Evolutionary conservation across 2,888 invertebrate genomes (phyloP).

Genomic region (Acleris literana): DNA sequence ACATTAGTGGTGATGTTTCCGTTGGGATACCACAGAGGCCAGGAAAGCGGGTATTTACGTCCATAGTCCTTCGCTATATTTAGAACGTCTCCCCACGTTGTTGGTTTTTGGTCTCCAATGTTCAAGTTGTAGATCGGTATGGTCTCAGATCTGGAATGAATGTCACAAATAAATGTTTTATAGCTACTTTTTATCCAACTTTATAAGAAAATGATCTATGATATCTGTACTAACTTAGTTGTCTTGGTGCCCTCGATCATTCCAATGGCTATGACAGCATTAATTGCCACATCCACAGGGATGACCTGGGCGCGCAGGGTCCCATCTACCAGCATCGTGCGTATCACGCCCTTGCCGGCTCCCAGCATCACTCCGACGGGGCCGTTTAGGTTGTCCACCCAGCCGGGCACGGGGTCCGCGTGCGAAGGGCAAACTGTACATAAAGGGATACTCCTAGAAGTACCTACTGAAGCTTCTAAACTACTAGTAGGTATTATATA

Average conservation of each 20-base stretch:
- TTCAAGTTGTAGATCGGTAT: slow-evolving; percentile 95
- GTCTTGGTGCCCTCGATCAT: slow-evolving; percentile 84
- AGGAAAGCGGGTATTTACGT: slow-evolving; percentile 90
- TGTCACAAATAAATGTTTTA: background rate
- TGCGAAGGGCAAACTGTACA: slow-evolving; percentile 76
- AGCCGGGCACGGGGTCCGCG: slow-evolving; percentile 89
- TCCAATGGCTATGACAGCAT: slow-evolving; percentile 88
- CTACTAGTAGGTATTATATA: background rate
- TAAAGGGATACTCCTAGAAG: background rate
- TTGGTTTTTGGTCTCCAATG: slow-evolving; percentile 90
- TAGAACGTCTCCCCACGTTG: slow-evolving; percentile 94
- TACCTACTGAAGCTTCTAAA: background rate
- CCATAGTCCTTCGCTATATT: slow-evolving; percentile 86
- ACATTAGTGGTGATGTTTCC: slow-evolving; percentile 89
- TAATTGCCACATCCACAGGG: slow-evolving; percentile 92
- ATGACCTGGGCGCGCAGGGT: slow-evolving; percentile 87
- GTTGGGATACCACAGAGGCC: slow-evolving; percentile 93
- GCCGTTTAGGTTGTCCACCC: slow-evolving; percentile 96
- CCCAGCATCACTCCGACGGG: slow-evolving; percentile 92
- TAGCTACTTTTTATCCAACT: too few species aligned
- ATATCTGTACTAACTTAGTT: slow-evolving; percentile 60
- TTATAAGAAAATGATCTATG: too few species aligned
- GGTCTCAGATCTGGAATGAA: slow-evolving; percentile 79
- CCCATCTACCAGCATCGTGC: slow-evolving; percentile 91
- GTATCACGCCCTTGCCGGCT: slow-evolving; percentile 93